Base-by-base conservation (phyloP, 2,113 vertebrate species). In the Danio rerio region DNA sequence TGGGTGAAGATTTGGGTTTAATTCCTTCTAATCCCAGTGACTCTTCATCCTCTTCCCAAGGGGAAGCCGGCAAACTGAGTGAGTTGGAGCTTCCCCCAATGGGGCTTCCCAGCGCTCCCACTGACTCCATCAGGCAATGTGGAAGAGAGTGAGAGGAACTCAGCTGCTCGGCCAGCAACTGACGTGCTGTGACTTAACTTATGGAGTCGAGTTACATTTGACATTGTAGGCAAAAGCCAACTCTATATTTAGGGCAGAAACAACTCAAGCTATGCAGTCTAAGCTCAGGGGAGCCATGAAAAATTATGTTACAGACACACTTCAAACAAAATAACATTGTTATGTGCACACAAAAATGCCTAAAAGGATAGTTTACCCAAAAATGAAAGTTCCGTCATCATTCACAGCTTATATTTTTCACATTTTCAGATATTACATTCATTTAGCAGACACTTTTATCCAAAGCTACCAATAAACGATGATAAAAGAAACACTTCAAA, bases 131-230 rank as follows among this genome's bases (percentile, higher is more conserved):
- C 90, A 88, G 91, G 91, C 91, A 93, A 90, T 91, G 90, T 89
- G 92, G 86, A 91, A 92, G 89, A 92, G 92, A 92, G 92, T 90
- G 72, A 86, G 84, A 89, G 87, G 91, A 85, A 16, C 43, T 42
- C 89, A 72, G 68, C 70, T 81, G 86, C 90, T 86, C 84, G 88
- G 88, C 90, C 91, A 93, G 90, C 92, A 92, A 91, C 89, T 95
- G 96, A 95, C 94, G 93, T 91, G 86, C 90, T 89, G 88, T 90
- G 93, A 93, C 92, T 96, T 94, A 95, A 95, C 95, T 95, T 93
- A 95, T 90, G 94, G 95, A 94, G 94, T 98, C 95, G 83, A 90
- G 91, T 98, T 99, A 96, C 97, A 95, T 93, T 94, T 95, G 96
- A 98, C 97, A 96, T 95, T 97, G 95, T 94, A 93, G 92, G 94